Evolutionary conservation across 1,140 invertebrate species (phyloP), one percentile per base, ranked within the genome.

Genomic region (Hylyphantes graminicola): DNA sequence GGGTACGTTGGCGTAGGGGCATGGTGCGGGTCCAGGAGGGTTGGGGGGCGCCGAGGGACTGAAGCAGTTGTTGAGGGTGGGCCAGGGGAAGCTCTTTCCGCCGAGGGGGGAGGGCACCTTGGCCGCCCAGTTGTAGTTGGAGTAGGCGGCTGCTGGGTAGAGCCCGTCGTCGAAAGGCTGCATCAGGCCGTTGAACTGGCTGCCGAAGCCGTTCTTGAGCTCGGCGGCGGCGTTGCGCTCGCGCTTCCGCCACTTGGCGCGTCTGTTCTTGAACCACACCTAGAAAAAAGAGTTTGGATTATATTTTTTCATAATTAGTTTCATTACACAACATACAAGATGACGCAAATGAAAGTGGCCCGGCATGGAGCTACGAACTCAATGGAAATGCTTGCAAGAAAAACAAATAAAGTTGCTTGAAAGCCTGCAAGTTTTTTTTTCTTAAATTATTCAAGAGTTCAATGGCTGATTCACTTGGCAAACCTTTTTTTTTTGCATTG

Each of bases 171-270:
- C 94, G 88, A 97, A 96, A 0, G 95, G 93, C 63, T 97, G 96
- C 94, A 96, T 96, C 17, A 95, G 90, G 2, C 94, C 94, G 88
- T 96, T 96, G 90, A 98, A 97, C 88, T 97, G 95, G 6, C 94
- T 93, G 35, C 96, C 94, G 54, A 98, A 98, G 4, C 96, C 95
- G 54, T 94, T 94, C 89, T 96, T 97, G 90, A 97, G 96, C 87
- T 96, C 95, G 0, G 94, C 83, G 53, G 95, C 95, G 4, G 96
- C 96, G 89, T 98, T 98, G 0, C 98, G 92, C 90, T 99, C 98
- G 48, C 97, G 93, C 90, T 99, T 99, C 87, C 98, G 92, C 97
- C 98, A 99, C 92, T 99, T 99, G 87, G 98, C 98, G 86, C 98
- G 93, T 57, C 98, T 89, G 88, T 93, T 93, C 89, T 93, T 93